A percentile compares a stretch with the other conserved stretches of the same genome.
phyloP scores from a whole-genome alignment of 30 jellyfish, hydroid and myxozoan genomes.

The Haliclystus octoradiatus region DNA sequence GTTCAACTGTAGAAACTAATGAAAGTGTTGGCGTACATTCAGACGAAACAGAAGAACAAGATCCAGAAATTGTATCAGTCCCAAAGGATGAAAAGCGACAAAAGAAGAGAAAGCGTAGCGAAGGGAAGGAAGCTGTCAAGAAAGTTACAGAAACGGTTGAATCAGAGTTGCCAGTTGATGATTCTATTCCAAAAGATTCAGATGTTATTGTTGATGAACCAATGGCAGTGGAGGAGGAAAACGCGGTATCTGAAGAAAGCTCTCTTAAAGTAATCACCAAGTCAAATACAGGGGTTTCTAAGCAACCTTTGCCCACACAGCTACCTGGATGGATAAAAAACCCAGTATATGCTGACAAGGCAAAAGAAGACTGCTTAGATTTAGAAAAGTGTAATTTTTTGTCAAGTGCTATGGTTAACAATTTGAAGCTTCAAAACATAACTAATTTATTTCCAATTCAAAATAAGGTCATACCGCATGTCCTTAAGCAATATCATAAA shows the following conservation, averaged over 20 bases:
- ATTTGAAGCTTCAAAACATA: constrained; percentile 18
- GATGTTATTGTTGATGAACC: background rate
- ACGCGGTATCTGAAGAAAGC: background rate
- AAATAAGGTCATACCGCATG: constrained; percentile 42
- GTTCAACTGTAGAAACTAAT: background rate
- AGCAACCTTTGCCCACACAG: background rate
- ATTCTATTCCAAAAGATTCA: too few species aligned
- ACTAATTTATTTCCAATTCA: constrained; percentile 70
- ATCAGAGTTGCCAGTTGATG: background rate
- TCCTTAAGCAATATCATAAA: constrained; percentile 23
- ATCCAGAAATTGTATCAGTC: background rate
- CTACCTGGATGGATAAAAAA: background rate
- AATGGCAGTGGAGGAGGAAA: background rate
- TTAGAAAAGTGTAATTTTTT: constrained; percentile 14
- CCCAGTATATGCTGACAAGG: constrained; percentile 22
- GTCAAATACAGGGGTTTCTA: background rate
- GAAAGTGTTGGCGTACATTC: background rate
- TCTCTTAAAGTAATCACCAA: background rate
- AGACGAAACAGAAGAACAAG: constrained; percentile 7
- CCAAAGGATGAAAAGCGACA: background rate
- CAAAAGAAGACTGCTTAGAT: background rate
- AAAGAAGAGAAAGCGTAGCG: background rate
- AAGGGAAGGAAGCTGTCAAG: background rate
- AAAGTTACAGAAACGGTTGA: background rate
- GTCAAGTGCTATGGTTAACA: constrained; percentile 13